A percentile compares a stretch with the other conserved stretches of the same genome.
These are phyloP conservation scores for Oreochromis niloticus DNA, from an alignment of 2,113 vertebrate genomes.

Conservation along the genomic window DNA sequence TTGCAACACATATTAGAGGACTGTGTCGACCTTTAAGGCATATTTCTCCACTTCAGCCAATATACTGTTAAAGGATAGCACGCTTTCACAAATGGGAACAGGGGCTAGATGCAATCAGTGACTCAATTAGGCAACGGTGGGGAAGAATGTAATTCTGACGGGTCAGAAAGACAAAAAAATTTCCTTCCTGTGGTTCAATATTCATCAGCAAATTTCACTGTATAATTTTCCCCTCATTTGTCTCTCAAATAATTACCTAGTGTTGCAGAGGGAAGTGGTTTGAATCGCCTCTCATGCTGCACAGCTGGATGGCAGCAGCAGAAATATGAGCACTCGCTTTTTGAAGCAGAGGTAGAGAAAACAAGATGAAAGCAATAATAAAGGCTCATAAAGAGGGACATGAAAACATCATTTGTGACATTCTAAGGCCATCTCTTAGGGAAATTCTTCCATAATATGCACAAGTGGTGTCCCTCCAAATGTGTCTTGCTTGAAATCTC, in stretches of 20 bases:
- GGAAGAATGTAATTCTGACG: not conserved
- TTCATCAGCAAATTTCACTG: not conserved
- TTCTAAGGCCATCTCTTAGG: not conserved
- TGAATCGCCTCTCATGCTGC: not conserved
- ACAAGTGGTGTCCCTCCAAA: not conserved
- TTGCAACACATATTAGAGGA: not conserved
- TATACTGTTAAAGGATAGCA: not conserved
- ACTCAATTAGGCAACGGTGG: not conserved
- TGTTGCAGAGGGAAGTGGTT: not conserved
- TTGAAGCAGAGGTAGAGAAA: not conserved
- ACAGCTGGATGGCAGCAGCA: not conserved
- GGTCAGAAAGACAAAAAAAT: not conserved
- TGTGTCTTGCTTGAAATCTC: not conserved
- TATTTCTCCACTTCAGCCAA: not conserved
- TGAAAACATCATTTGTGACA: not conserved
- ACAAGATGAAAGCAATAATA: not conserved
- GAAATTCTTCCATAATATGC: not conserved
- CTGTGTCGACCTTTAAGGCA: not conserved
- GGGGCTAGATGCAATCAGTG: not conserved
- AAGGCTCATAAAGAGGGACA: not conserved
- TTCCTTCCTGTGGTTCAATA: not conserved
- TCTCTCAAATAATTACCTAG: not conserved
- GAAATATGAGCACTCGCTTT: not conserved
- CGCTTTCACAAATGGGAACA: not conserved
- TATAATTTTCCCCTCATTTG: not conserved